These are phyloP conservation scores for Drosophila peninsularis DNA, from an alignment of 2,888 invertebrate genomes.

Conservation along the genomic window DNA sequence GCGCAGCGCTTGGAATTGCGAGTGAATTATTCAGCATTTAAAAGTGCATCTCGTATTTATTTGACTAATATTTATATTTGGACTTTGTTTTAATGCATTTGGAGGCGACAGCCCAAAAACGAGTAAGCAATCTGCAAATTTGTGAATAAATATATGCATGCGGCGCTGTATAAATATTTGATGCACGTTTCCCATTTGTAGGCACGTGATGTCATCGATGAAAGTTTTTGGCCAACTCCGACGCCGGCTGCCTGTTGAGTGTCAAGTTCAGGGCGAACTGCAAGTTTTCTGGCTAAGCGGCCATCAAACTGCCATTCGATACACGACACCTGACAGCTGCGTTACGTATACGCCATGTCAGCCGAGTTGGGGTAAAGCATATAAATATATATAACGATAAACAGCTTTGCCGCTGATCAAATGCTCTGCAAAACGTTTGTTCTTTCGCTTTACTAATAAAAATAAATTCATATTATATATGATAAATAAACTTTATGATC, in stretches of 20 bases:
- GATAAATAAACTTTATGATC: neutral
- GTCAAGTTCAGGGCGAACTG: constrained; percentile 60
- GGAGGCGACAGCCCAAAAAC: constrained; percentile 51
- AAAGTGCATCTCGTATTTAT: constrained; percentile 60
- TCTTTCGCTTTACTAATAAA: neutral
- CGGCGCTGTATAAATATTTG: constrained; percentile 44
- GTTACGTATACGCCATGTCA: constrained; percentile 39
- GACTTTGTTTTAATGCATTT: neutral
- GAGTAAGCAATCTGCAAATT: constrained; percentile 37
- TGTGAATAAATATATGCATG: constrained; percentile 25
- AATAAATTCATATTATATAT: neutral
- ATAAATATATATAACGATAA: neutral
- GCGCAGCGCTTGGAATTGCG: constrained; percentile 43
- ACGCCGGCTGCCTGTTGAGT: constrained; percentile 28
- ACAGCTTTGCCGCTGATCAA: neutral
- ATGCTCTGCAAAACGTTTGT: neutral
- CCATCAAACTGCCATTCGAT: constrained; percentile 52
- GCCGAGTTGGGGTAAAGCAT: neutral
- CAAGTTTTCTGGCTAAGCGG: constrained; percentile 51
- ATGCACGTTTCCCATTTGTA: constrained; percentile 63
- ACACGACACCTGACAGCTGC: constrained; percentile 43
- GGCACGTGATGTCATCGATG: constrained; percentile 63
- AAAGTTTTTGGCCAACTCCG: constrained; percentile 29
- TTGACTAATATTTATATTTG: constrained; percentile 19
- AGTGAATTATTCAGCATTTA: constrained; percentile 66